Evolutionary conservation across 2,113 vertebrate genomes (phyloP), one percentile per base, ranked within the genome.

Genomic region (Callochromis pleurospilus): DNA sequence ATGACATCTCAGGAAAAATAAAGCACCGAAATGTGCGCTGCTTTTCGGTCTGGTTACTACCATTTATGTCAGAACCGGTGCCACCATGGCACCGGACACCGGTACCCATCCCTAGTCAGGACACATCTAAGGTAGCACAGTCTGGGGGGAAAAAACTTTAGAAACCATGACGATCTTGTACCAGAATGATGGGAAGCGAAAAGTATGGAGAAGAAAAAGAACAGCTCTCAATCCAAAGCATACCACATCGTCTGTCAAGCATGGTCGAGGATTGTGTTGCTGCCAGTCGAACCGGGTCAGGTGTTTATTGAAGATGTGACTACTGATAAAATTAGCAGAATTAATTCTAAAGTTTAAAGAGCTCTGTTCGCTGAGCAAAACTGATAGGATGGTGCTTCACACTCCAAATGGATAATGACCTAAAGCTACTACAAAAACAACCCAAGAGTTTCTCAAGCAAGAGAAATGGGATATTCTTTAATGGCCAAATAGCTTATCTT

Each of bases 101-200:
- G 7, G 31, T 33, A 33, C 31, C 33, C 33, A 33, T 33, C 33
- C 7, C 33, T 7, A 33, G 33, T 33, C 33, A 33, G 33, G 33
- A 33, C 33, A 45, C 21, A 10, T 6, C 5, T 73, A 73, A 73
- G 9, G 40, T 24, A 42, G 13, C 68, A 45, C 9, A 73, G 68
- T 75, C 21, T 26, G 24, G 40, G 38, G 7, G 38, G 5, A 0
- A 45, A 42, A 70, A 17, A 0, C 40, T 26, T 24, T 0, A 1
- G 21, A 26, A 73, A 73, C 68, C 68, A 45, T 17, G 13, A 45
- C 1, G 2, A 73, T 26, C 65, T 73, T 26, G 68, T 45, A 73
- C 21, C 13, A 29, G 21, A 29, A 75, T 29, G 9, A 75, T 75
- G 68, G 68, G 24, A 47, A 29, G 24, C 0, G 1, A 29, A 70